Evolutionary conservation across 2,113 vertebrate species (phyloP).

Genomic region (Psittacus erithacus): DNA sequence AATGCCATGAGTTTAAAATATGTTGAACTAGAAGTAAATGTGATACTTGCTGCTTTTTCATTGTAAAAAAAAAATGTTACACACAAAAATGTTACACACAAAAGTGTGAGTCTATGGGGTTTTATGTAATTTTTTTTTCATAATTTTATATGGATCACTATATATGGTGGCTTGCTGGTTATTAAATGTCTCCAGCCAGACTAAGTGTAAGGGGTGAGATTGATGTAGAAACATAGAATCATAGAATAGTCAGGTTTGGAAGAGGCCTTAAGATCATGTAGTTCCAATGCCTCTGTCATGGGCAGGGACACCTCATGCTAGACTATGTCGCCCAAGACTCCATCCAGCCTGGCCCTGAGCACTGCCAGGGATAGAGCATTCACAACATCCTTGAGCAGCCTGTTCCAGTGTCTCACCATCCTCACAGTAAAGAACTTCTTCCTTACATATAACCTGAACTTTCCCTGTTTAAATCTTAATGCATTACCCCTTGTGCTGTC

Average conservation of each 20-base stretch:
- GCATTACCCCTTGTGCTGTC: too few species aligned
- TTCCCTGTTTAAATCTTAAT: too few species aligned
- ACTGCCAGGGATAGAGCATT: not conserved
- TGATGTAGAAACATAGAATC: not conserved
- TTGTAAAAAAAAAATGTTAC: not conserved
- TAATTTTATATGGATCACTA: not conserved
- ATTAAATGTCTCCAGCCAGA: not conserved
- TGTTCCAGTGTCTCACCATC: not conserved
- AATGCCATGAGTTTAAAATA: not conserved
- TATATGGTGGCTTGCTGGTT: not conserved
- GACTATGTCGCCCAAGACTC: not conserved
- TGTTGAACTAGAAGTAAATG: not conserved
- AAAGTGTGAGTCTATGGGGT: not conserved
- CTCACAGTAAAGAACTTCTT: too few species aligned
- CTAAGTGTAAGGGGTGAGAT: not conserved
- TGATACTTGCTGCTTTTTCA: not conserved
- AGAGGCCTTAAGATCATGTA: not conserved
- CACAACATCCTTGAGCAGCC: not conserved
- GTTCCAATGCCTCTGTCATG: not conserved
- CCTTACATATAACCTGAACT: too few species aligned
- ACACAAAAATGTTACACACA: not conserved
- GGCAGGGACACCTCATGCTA: not conserved
- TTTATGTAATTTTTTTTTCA: not conserved
- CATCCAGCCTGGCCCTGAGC: not conserved
- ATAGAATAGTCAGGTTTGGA: not conserved